Evolutionary conservation across 2,797 vertebrate genomes (phyloP).

Genomic region (Synaphobranchus kaupii): DNA sequence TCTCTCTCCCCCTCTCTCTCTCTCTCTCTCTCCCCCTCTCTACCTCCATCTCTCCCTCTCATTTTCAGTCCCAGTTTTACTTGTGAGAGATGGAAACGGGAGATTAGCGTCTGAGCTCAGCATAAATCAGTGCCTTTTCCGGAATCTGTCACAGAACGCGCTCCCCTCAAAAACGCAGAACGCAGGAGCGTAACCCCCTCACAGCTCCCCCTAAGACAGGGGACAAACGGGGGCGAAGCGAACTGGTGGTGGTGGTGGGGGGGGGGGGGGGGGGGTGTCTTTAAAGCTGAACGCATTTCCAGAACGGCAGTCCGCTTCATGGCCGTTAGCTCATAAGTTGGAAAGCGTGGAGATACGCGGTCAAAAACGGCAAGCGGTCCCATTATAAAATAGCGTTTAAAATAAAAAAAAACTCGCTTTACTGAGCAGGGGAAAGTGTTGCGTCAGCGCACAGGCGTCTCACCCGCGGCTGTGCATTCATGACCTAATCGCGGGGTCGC

Average conservation of each 20-base stretch:
- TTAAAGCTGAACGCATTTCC: neutral
- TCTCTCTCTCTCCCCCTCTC: neutral
- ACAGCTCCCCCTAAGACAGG: neutral
- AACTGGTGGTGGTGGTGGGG: neutral
- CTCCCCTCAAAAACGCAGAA: neutral
- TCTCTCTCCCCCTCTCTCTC: constrained; percentile 38
- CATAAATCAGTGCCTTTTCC: constrained; percentile 40
- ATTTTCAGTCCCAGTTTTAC: neutral
- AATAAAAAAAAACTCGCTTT: neutral
- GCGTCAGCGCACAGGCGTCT: neutral
- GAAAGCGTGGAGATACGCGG: neutral
- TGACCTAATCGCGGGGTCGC: neutral
- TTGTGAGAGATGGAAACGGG: constrained; percentile 3
- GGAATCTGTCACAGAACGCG: neutral
- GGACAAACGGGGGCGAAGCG: neutral
- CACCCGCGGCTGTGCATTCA: neutral
- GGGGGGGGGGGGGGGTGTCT: neutral
- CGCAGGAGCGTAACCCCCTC: neutral
- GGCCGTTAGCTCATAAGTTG: neutral
- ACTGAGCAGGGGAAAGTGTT: neutral
- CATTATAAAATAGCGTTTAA: neutral
- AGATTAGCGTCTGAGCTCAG: constrained; percentile 31
- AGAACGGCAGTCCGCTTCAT: neutral
- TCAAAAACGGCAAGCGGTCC: neutral
- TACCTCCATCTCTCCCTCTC: neutral